These are phyloP conservation scores for Notodonta ziczac DNA, from an alignment of 2,888 invertebrate genomes.

Conservation along the genomic window DNA sequence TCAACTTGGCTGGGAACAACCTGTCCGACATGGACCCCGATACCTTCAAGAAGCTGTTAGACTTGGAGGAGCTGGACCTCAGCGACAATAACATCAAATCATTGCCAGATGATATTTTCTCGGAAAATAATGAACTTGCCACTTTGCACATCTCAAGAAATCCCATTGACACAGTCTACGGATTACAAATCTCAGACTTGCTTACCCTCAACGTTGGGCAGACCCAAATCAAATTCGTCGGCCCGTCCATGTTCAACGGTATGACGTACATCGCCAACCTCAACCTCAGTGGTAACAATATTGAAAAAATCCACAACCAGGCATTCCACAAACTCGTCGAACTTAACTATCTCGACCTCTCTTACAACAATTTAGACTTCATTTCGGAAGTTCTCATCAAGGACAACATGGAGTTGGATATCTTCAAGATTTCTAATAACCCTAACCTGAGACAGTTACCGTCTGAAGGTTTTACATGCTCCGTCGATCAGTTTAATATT, in stretches of 20 bases:
- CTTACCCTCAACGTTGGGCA: conserved; percentile 88
- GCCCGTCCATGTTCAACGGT: conserved; percentile 86
- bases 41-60: conserved; percentile 86
- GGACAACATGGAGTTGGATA: conserved; percentile 88
- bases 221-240: conserved; percentile 87
- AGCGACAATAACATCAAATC: conserved; percentile 88
- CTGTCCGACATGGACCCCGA: conserved; percentile 85
- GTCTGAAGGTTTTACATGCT: conserved; percentile 86
- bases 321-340: conserved; percentile 88
- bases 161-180: conserved; percentile 86
- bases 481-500: conserved; percentile 85
- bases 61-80: conserved; percentile 89
- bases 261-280: conserved; percentile 87
- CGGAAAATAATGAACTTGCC: conserved; percentile 86
- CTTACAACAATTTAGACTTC: conserved; percentile 88
- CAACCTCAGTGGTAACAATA: conserved; percentile 88
- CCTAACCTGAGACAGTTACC: conserved; percentile 88
- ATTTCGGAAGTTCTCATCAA: conserved; percentile 88
- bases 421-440: conserved; percentile 89
- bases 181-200: conserved; percentile 86
- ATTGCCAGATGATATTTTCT: conserved; percentile 87
- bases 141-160: conserved; percentile 89
- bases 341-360: conserved; percentile 89
- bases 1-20: conserved; percentile 88
- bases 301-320: conserved; percentile 87